Base-by-base conservation (phyloP, 1,140 invertebrate species). In the Rhopalosiphum maidis region DNA sequence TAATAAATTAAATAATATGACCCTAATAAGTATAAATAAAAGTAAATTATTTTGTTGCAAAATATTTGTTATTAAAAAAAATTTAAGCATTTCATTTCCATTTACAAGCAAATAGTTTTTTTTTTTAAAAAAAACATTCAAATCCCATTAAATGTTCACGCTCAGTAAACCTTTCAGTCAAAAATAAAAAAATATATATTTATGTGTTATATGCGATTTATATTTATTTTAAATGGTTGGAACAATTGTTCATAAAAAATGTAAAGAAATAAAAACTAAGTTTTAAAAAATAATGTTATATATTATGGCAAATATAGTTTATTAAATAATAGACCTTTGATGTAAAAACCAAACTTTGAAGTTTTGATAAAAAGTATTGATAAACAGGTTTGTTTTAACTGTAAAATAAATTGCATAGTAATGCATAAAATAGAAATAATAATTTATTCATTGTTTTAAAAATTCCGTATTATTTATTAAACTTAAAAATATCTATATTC, bases 131-230 rank as follows among this genome's bases (percentile, higher is more conserved):
- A 68, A 23, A 91, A 82, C 90, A 82, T 77, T 43, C 60, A 68
- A 91, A 91, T 77, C 60, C 60, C 90, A 91, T 91, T 91, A 91
- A 91, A 91, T 82, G 82, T 30, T 77, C 30, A 91, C 90, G 55
- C 60, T 43, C 60, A 82, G 60, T 41, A 91, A 82, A 91, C 22
- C 15, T 82, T 48, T 48, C 43, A 82, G 41, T 82, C 43, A 15
- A 91, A 43, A 90, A 35, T 21, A 48, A 43, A 87, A 48, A 87
- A n/a, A 87, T 21, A 87, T 48, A 87, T 51, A 87, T n/a, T n/a
- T 87, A 87, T 87, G 30, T n/a, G 51, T 85, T 87, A 87, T 48
- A 21, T 87, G 35, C 30, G 60, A 30, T 68, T 68, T 68, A 37
- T 85, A 85, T 85, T 85, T 82, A 82, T 82, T 35, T 82, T 35